Conservation (phyloP, 2,888 invertebrate species). For the Ectemnius continuus region DNA sequence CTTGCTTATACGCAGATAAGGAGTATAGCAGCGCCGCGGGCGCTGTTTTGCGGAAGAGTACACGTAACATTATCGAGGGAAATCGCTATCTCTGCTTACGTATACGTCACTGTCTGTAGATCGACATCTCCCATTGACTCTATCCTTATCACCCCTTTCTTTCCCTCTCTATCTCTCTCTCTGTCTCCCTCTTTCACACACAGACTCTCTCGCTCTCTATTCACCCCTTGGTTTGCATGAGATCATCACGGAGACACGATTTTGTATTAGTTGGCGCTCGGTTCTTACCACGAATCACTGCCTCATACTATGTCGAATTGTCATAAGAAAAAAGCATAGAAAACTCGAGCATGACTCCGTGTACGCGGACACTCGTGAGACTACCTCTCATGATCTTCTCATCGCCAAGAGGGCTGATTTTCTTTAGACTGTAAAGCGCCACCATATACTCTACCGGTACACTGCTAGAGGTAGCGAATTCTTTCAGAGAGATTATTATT, state of each 20-base stretch:
- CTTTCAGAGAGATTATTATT: constrained; percentile 59
- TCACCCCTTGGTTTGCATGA: too few relatives aligned
- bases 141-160: background rate
- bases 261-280: too few relatives aligned
- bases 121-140: background rate
- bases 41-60: constrained; percentile 43
- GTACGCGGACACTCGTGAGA: too few relatives aligned
- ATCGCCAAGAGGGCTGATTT: too few relatives aligned
- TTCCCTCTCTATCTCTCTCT: constrained; percentile 14
- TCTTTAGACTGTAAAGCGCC: background rate
- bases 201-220: constrained; percentile 14
- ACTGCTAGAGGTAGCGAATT: constrained; percentile 56
- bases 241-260: too few relatives aligned
- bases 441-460: constrained; percentile 4
- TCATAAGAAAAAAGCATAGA: background rate
- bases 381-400: too few relatives aligned
- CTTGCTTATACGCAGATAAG: constrained; percentile 36
- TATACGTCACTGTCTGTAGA: background rate
- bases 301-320: constrained; percentile 11
- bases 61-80: constrained; percentile 43
- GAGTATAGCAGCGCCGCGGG: background rate
- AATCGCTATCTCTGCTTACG: constrained; percentile 57
- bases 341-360: background rate
- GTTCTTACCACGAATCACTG: constrained; percentile 27
- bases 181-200: constrained; percentile 5